Conservation (phyloP, 2,113 vertebrate species). For the Bambusicola thoracicus region DNA sequence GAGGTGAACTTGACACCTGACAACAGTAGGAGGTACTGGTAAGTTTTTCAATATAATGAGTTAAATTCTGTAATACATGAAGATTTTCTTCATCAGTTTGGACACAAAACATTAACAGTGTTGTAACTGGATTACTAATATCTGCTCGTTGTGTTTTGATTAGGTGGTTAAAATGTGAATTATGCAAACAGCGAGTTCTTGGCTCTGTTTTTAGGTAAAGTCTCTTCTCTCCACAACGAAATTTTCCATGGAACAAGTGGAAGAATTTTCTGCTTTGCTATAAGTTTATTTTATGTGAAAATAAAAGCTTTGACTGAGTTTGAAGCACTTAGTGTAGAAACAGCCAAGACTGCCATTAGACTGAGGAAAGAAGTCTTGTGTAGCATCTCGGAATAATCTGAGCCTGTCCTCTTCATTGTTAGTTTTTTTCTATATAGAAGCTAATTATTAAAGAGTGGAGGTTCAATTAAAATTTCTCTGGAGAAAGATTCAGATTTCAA, state of each 20-base stretch:
- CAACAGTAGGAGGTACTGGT: background rate
- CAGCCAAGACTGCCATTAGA: background rate
- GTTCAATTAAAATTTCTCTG: background rate
- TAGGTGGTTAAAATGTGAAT: background rate
- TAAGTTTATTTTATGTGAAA: background rate
- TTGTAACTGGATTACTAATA: background rate
- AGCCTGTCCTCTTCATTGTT: background rate
- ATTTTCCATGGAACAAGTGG: background rate
- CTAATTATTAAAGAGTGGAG: background rate
- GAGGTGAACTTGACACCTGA: background rate
- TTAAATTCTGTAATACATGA: background rate
- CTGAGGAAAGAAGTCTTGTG: background rate
- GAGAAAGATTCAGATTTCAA: background rate
- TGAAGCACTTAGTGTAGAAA: background rate
- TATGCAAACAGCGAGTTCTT: background rate
- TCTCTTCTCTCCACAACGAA: accelerated
- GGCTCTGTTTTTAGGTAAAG: accelerated
- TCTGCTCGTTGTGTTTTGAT: background rate
- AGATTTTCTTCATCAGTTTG: background rate
- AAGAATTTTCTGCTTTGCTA: background rate
- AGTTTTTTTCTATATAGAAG: background rate
- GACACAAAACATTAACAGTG: background rate
- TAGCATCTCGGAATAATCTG: background rate
- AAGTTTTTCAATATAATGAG: background rate
- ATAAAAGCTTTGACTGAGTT: background rate